These are phyloP conservation scores for Melanargia galathea DNA, from an alignment of 2,888 invertebrate species.

Conservation along the genomic window DNA sequence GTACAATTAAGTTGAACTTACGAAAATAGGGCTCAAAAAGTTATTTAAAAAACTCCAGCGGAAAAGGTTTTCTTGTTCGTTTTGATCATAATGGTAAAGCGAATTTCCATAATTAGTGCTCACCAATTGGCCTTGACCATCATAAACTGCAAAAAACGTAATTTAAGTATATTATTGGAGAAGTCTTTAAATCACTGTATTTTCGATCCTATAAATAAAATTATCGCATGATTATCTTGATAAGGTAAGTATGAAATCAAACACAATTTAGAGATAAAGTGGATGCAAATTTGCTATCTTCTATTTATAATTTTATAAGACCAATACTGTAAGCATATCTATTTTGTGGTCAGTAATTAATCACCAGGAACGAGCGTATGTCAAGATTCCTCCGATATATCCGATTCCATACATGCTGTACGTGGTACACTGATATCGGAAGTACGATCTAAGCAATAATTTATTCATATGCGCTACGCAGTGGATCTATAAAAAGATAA, in stretches of 20 bases:
- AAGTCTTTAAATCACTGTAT: too few relatives aligned
- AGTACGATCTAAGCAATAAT: conserved; percentile 38
- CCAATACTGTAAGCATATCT: conserved; percentile 8
- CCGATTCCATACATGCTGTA: conserved; percentile 25
- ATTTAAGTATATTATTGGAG: neutral
- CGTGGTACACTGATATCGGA: conserved; percentile 44
- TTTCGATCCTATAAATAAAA: too few relatives aligned
- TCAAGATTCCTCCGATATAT: conserved; percentile 19
- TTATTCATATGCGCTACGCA: conserved; percentile 39
- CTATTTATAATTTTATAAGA: conserved; percentile 10
- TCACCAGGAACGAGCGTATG: conserved; percentile 16
- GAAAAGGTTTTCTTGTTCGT: conserved; percentile 56
- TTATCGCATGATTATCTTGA: neutral
- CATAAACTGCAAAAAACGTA: conserved; percentile 63
- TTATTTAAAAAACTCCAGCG: conserved; percentile 65
- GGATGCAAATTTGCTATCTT: neutral
- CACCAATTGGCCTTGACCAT: conserved; percentile 69
- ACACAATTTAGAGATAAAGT: neutral
- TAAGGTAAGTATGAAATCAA: neutral
- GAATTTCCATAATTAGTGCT: conserved; percentile 66
- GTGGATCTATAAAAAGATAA: conserved; percentile 41
- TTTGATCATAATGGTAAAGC: conserved; percentile 56
- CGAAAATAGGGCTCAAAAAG: conserved; percentile 63
- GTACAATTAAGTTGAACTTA: conserved; percentile 48
- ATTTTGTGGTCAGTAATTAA: conserved; percentile 21